Conservation (phyloP, 2,113 vertebrate species). For the Lipotes vexillifer region DNA sequence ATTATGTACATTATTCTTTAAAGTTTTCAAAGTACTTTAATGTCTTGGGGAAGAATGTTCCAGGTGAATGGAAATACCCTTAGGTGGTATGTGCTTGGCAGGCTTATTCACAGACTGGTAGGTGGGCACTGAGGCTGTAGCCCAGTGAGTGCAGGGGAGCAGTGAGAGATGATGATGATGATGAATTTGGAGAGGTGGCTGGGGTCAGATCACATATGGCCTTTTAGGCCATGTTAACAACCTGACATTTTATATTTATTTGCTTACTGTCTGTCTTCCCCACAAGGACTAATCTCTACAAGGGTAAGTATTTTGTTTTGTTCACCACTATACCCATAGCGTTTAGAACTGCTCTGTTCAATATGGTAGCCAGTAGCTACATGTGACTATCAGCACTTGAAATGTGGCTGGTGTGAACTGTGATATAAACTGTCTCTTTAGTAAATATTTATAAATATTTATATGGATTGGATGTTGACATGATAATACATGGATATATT, state of each 20-base stretch:
- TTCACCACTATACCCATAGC: not conserved
- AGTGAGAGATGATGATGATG: not conserved
- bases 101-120: fast-evolving
- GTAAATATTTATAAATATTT: not conserved
- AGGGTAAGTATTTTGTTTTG: not conserved
- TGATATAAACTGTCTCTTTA: not conserved
- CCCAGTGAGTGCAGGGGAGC: not conserved
- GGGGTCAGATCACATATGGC: not conserved
- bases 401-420: not conserved
- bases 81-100: not conserved
- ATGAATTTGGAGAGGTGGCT: not conserved
- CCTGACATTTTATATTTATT: not conserved
- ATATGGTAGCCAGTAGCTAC: not conserved
- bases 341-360: not conserved
- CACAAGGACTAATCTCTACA: not conserved
- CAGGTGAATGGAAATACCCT: not conserved
- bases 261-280: not conserved
- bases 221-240: not conserved
- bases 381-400: not conserved
- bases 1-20: not conserved
- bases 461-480: not conserved
- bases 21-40: not conserved
- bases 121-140: too few species aligned
- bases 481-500: not conserved
- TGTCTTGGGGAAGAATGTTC: not conserved